Percentiles rank a stretch among this genome's conserved stretches.
Conservation (phyloP, 2,888 invertebrate species). For the Epirrhoe alternata region DNA sequence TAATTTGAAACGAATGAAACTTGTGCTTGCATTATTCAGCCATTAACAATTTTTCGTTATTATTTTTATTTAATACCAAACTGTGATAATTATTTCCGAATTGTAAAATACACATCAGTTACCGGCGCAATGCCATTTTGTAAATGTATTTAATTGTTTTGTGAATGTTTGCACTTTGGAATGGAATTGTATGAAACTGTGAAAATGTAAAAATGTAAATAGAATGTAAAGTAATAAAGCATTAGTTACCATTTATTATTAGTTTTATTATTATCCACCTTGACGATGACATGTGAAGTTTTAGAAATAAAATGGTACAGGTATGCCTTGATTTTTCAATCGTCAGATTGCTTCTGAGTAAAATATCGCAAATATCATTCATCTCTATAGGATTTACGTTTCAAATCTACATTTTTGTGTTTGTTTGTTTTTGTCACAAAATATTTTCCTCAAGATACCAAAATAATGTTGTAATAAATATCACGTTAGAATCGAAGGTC, state of each 20-base stretch:
- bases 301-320: too few relatives aligned
- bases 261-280: slow-evolving; percentile 1
- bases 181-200: slow-evolving; percentile 27
- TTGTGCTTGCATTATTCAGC: neutral
- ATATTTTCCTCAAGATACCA: too few relatives aligned
- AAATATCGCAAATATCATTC: too few relatives aligned
- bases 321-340: neutral
- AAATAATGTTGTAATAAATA: too few relatives aligned
- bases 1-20: neutral
- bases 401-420: too few relatives aligned
- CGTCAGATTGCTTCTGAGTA: neutral
- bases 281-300: too few relatives aligned
- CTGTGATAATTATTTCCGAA: slow-evolving; percentile 27
- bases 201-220: slow-evolving; percentile 34
- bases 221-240: slow-evolving; percentile 25
- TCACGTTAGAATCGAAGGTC: too few relatives aligned
- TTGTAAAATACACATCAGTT: slow-evolving; percentile 22
- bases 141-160: slow-evolving; percentile 25
- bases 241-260: slow-evolving; percentile 9
- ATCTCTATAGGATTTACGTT: too few relatives aligned
- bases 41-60: neutral
- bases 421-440: too few relatives aligned
- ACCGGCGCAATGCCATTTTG: slow-evolving; percentile 6
- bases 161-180: slow-evolving; percentile 23
- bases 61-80: slow-evolving; percentile 20